phyloP scores from a whole-genome alignment of 92 coral and sea anemone species.

The Parazoanthus darwini region DNA sequence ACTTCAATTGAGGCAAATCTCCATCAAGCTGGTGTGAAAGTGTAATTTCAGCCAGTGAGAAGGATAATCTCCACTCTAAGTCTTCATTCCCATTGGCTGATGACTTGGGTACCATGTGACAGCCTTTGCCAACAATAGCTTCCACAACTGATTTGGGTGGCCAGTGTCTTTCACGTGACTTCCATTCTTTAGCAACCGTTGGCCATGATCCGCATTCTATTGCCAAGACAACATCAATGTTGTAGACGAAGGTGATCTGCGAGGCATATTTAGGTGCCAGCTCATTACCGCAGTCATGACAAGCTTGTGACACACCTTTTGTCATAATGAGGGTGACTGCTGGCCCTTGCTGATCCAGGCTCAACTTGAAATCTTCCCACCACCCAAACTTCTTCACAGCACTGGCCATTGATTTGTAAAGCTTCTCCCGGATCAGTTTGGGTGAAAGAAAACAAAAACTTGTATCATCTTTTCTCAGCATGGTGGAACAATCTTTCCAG shows the following conservation, averaged over 20 bases:
- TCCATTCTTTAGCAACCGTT: constrained; percentile 27
- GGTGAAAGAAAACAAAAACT: not conserved
- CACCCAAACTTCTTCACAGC: not conserved
- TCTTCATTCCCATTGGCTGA: constrained; percentile 41
- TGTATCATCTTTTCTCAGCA: not conserved
- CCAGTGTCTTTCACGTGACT: constrained; percentile 41
- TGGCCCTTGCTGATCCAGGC: not conserved
- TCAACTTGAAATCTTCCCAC: constrained; percentile 15
- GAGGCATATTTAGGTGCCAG: constrained; percentile 6
- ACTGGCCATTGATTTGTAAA: not conserved
- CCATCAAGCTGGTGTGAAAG: constrained; percentile 21
- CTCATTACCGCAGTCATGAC: constrained; percentile 18
- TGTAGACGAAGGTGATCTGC: not conserved
- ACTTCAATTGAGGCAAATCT: not conserved
- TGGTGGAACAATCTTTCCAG: not conserved
- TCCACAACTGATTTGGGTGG: constrained; percentile 31
- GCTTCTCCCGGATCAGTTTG: not conserved
- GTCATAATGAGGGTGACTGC: constrained; percentile 22
- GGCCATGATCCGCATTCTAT: constrained; percentile 57
- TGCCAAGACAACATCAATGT: constrained; percentile 46
- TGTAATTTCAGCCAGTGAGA: constrained; percentile 51
- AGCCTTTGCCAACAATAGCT: constrained; percentile 13
- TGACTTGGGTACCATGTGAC: constrained; percentile 52
- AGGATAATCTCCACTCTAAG: constrained; percentile 61
- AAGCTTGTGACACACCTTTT: not conserved